Evolutionary conservation across 2,888 invertebrate species (phyloP), one percentile per base, ranked within the genome.

Genomic region (Cheilosia pagana): DNA sequence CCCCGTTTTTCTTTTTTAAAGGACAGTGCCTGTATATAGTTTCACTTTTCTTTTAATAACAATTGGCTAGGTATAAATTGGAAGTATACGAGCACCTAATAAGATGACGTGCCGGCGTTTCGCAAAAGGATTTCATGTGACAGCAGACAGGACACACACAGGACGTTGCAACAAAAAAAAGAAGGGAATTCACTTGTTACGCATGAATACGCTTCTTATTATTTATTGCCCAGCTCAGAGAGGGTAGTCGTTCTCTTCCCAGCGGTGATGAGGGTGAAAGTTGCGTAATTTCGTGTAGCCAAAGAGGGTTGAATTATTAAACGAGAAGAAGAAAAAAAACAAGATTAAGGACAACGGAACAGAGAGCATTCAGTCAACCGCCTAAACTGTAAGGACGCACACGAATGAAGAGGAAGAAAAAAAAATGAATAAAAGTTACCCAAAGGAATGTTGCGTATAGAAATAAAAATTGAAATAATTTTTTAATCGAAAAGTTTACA

Each of bases 251-350:
- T 16, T 25, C 25, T 6, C 48, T 14, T 19, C n/a, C 25, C 12
- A 12, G 5, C 12, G 31, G 25, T 57, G 65, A 79, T 62, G 75
- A 79, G 85, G 81, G 85, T 85, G 75, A 81, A 85, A 76, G 81
- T 85, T 85, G 75, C 55, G 60, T 60, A 85, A 85, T 85, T 85
- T 81, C 70, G 48, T 65, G 75, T 60, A 50, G 28, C 60, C 60
- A 71, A 71, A 71, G 81, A 76, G 85, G 81, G 81, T 85, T 85
- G 75, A 81, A 85, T 85, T 85, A 85, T 85, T 81, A 81, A 85
- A 79, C 74, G 65, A 67, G 43, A 79, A 25, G 25, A 23, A 45
- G 8, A 28, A n/a, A n/a, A n/a, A n/a, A n/a, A 12, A 41, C 0
- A 77, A 79, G 72, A 75, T 79, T 75, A 65, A 70, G 83, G 82